These are phyloP conservation scores for Acleris holmiana DNA, from an alignment of 2,888 invertebrate genomes.

Conservation along the genomic window DNA sequence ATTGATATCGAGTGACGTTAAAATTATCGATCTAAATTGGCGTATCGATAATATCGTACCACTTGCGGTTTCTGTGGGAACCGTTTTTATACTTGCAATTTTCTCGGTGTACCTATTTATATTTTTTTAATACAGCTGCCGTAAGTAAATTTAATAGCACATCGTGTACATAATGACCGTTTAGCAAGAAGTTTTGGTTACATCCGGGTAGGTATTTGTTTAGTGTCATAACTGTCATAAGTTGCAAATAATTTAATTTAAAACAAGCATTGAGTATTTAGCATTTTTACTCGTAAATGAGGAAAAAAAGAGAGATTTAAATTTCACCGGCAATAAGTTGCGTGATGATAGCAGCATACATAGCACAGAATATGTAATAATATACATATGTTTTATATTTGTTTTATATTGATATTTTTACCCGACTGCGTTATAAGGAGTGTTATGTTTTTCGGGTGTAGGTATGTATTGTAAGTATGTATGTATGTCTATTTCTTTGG, in stretches of 20 bases:
- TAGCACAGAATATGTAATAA: too few species aligned
- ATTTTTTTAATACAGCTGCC: conserved; percentile 17
- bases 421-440: too few species aligned
- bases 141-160: background rate
- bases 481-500: background rate
- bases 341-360: too few species aligned
- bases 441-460: too few species aligned
- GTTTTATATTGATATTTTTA: too few species aligned
- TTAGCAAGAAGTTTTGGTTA: too few species aligned
- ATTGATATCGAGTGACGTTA: conserved; percentile 55
- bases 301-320: too few species aligned
- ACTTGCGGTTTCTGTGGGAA: conserved; percentile 75
- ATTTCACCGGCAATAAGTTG: too few species aligned
- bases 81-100: conserved; percentile 43
- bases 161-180: background rate
- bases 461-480: background rate
- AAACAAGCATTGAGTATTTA: too few species aligned
- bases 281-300: too few species aligned
- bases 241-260: background rate
- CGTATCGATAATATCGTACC: conserved; percentile 63
- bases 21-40: conserved; percentile 68
- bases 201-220: too few species aligned
- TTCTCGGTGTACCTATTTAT: conserved; percentile 1
- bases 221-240: background rate
- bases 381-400: too few species aligned